Evolutionary conservation across 2,113 vertebrate genomes (phyloP), one percentile per base, ranked within the genome.

Genomic region (Lethenteron camtschaticum): DNA sequence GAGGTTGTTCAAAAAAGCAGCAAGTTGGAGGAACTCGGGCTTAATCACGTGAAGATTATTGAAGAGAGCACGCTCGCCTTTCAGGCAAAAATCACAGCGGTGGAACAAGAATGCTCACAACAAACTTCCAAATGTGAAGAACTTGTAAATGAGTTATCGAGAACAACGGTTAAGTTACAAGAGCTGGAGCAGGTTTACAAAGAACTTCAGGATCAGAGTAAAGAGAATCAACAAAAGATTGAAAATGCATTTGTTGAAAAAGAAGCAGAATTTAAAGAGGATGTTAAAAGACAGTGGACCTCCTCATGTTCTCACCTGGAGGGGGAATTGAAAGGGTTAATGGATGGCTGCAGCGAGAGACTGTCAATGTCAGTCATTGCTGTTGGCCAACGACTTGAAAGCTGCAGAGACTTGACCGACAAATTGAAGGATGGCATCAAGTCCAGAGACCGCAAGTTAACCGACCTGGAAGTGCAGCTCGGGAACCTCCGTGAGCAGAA

Each of bases 381-480:
- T 18, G 68, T 89, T 59, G 77, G 79, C 3, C 70, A 79, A 13
- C 83, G 76, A 76, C 76, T 97, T 73, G 70, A 77, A 20, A 74
- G 73, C 55, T 86, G 83, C 60, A 82, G 87, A n/a, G 79, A 59
- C 18, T 81, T 9, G 57, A 73, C 79, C 12, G 75, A 66, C 10
- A 77, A 80, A 75, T 76, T 91, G 57, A 83, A 81, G 80, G 83
- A 82, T 74, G 71, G 73, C 10, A 71, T 90, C 68, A 70, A 80
- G 56, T 73, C 70, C 57, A 86, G 84, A 77, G 72, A 4, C 7
- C 68, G 72, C 68, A 80, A 71, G 73, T 80, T 87, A 74, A 74
- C 77, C 79, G 80, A 83, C 72, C 82, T 94, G 75, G 84, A 95
- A 82, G 75, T 79, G 75, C 82, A 80, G 16, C 80, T 95, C 71